Evolutionary conservation across 1,140 invertebrate species (phyloP), one percentile per base, ranked within the genome.

Genomic region (Pseudachorutes palmiensis): DNA sequence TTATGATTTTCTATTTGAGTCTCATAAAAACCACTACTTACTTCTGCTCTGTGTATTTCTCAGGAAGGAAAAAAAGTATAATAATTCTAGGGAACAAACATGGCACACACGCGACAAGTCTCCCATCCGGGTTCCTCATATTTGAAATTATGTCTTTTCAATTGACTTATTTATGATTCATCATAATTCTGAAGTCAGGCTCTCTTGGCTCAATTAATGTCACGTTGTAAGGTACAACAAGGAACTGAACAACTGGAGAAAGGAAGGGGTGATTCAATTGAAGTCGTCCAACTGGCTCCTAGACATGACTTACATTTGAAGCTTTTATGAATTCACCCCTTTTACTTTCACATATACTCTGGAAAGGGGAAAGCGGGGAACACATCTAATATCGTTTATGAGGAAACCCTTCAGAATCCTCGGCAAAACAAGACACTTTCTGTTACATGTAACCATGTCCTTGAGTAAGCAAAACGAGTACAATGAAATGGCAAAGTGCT

Each of bases 111-210:
- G 24, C 51, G 51, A 14, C 9, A 55, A 55, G 12, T 14, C 12
- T 9, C 36, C 19, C 14, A 55, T 5, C 5, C 5, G 12, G 12
- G 24, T 5, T 55, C 14, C 51, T 55, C 24, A 26, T 24, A 3
- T 55, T 5, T 24, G 24, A 22, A 55, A 55, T 55, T 55, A 55
- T 55, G 51, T 55, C 51, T 55, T 55, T 55, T 55, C 51, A 55
- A 55, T 55, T 55, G 51, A 24, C 51, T 55, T 55, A 55, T 55
- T 55, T 55, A 55, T 55, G 51, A 24, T 55, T 55, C 51, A 26
- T 55, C 51, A 24, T 55, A 55, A 55, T 55, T 55, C 24, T n/a
- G 3, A 14, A 55, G 51, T 24, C 3, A 26, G 5, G 24, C 24
- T 24, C 51, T 19, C 9, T 12, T 19, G 36, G 36, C 36, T 5